Percentiles rank a stretch among this genome's conserved stretches.
These are phyloP conservation scores for Atta texana DNA, from an alignment of 1,140 invertebrate species.

Conservation along the genomic window DNA sequence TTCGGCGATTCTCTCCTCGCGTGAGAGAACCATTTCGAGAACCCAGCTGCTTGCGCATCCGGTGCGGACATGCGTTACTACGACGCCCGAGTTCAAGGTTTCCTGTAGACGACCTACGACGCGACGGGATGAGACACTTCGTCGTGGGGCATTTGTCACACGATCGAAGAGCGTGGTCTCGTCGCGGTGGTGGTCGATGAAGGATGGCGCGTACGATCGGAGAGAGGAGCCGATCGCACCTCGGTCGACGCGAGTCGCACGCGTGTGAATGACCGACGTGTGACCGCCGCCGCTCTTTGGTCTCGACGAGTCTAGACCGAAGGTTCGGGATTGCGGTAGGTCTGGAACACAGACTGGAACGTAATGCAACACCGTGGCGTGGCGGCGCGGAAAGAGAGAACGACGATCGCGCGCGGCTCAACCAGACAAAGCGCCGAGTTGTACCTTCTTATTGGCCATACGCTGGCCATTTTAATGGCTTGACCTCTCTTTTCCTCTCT, in stretches of 20 bases:
- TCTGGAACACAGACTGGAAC: conserved; percentile 75
- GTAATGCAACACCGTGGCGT: conserved; percentile 72
- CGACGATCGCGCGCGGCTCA: conserved; percentile 55
- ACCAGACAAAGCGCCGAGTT: conserved; percentile 71
- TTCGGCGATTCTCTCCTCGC: conserved; percentile 46
- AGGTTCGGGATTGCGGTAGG: conserved; percentile 80
- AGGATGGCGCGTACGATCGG: conserved; percentile 29
- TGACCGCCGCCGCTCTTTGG: conserved; percentile 68
- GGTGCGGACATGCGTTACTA: conserved; percentile 10
- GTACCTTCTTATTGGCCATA: conserved; percentile 70
- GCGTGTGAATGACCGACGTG: conserved; percentile 80
- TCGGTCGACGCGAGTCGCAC: conserved; percentile 61
- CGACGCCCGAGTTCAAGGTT: conserved; percentile 47
- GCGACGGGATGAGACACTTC: not conserved
- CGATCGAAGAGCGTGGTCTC: conserved; percentile 41
- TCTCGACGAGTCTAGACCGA: conserved; percentile 74
- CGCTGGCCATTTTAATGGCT: conserved; percentile 68
- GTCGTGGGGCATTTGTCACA: conserved; percentile 43
- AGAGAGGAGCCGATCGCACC: conserved; percentile 8
- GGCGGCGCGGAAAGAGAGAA: conserved; percentile 44
- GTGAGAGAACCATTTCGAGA: conserved; percentile 54
- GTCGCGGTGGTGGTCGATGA: conserved; percentile 37
- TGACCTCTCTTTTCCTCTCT: conserved; percentile 18
- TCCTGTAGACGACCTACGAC: conserved; percentile 25
- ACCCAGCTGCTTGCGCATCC: conserved; percentile 44